These are phyloP conservation scores for Phorcus lineatus DNA, from an alignment of 2,888 invertebrate species.

Conservation along the genomic window DNA sequence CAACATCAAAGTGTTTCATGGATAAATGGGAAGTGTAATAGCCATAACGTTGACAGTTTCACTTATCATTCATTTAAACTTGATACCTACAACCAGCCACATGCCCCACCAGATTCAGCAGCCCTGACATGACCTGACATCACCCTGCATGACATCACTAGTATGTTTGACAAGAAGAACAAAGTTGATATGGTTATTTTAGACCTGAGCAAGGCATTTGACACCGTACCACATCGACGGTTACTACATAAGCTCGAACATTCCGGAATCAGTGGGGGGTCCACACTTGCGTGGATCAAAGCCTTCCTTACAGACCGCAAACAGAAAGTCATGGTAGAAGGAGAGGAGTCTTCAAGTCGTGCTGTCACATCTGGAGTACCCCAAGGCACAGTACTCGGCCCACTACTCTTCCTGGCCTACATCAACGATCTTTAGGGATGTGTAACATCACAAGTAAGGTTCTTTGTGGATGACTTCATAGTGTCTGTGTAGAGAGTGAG, in stretches of 20 bases:
- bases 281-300: constrained; percentile 5
- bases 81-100: too few species aligned
- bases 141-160: not conserved
- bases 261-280: not conserved
- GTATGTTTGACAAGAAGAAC: not conserved
- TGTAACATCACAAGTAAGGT: not conserved
- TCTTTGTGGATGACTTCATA: too few species aligned
- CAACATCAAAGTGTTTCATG: too few species aligned
- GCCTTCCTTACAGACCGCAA: not conserved
- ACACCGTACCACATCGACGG: constrained; percentile 14
- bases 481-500: too few species aligned
- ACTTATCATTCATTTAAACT: too few species aligned
- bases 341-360: constrained; percentile 6
- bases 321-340: constrained; percentile 26
- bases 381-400: too few species aligned
- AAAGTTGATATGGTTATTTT: constrained; percentile 1
- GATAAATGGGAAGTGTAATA: too few species aligned
- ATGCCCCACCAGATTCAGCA: too few species aligned
- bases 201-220: constrained; percentile 20
- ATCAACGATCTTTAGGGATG: not conserved
- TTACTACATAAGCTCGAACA: constrained; percentile 18
- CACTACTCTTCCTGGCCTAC: too few species aligned
- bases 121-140: not conserved
- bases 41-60: too few species aligned
- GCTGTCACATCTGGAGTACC: not conserved